Percentiles rank a stretch among this genome's conserved stretches.
phyloP scores from a whole-genome alignment of 2,797 vertebrate species.

The Silurus lanzhouensis region DNA sequence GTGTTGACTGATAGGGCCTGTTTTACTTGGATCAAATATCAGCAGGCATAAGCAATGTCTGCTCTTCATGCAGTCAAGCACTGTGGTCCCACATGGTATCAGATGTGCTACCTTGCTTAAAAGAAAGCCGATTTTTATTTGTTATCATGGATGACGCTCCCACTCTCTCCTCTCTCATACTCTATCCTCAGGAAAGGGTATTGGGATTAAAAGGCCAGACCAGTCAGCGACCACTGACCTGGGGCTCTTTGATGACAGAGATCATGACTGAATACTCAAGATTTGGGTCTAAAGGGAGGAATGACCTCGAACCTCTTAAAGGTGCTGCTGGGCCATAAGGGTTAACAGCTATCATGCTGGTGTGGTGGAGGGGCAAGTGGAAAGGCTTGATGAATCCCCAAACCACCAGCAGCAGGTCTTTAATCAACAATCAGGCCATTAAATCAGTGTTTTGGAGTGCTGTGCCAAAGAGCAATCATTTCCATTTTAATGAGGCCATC shows the following conservation, averaged over 20 bases:
- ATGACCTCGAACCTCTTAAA: slow-evolving; percentile 61
- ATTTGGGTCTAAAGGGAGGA: slow-evolving; percentile 59
- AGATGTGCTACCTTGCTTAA: slow-evolving; percentile 61
- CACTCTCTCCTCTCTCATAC: slow-evolving; percentile 38
- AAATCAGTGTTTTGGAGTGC: slow-evolving; percentile 34
- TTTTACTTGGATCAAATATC: slow-evolving; percentile 66
- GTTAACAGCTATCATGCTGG: slow-evolving; percentile 69
- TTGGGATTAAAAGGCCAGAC: slow-evolving; percentile 66
- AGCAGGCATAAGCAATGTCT: slow-evolving; percentile 48
- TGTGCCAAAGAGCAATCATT: slow-evolving; percentile 37
- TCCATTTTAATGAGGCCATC: slow-evolving; percentile 49
- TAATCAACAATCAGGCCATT: slow-evolving; percentile 52
- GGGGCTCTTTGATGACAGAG: slow-evolving; percentile 72
- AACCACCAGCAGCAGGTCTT: slow-evolving; percentile 50
- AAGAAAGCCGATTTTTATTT: slow-evolving; percentile 52
- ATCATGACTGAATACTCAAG: slow-evolving; percentile 67
- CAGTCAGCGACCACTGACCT: slow-evolving; percentile 67
- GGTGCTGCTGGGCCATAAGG: slow-evolving; percentile 64
- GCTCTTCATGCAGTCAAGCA: slow-evolving; percentile 49
- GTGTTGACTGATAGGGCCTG: slow-evolving; percentile 60
- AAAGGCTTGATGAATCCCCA: slow-evolving; percentile 47
- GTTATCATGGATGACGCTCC: slow-evolving; percentile 59
- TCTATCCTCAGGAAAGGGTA: slow-evolving; percentile 59
- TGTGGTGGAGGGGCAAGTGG: slow-evolving; percentile 54
- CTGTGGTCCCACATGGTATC: slow-evolving; percentile 66